Base-by-base conservation (phyloP, 2,113 vertebrate species). In the Thalassoma bifasciatum region DNA sequence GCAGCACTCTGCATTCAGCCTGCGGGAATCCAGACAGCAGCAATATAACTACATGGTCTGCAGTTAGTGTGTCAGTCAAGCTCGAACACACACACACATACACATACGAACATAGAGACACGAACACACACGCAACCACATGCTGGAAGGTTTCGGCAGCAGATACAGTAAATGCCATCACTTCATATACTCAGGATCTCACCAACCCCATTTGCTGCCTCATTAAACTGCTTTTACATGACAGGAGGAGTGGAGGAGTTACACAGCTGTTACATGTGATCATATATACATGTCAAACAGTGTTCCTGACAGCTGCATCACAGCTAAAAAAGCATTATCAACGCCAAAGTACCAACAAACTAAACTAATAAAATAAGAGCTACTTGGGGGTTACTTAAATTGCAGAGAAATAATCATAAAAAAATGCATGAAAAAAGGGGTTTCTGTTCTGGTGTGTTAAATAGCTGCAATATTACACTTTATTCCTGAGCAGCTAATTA, bases 121-220 rank as follows among this genome's bases (percentile, higher is more conserved):
- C n/a, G n/a, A n/a, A n/a, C n/a, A 46, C 44, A 17, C 14, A 26
- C 16, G 40, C 19, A 21, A 19, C 53, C 49, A 62, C 68, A 58
- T 7, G 5, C 36, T 63, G 7, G 53, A 40, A 16, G 17, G 22
- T 30, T 36, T 8, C 10, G 9, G 12, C 26, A 14, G 51, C 57
- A 67, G 52, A 79, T 71, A 22, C 30, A 78, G 56, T 67, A 21
- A 67, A 61, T 65, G 66, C 17, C 60, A 38, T 66, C 63, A 47
- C 56, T 24, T 16, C 36, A 22, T 42, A 22, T 30, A 51, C 23
- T 47, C 17, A 58, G 42, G 21, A 67, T 58, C 71, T 23, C 42
- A 47, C 19, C 51, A 70, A 85, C 69, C 66, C 38, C n/a, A 68
- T 87, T 81, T 86, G 37, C 73, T 36, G 73, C 66, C 71, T 89